phyloP scores from a whole-genome alignment of 2,888 invertebrate species.

The Drosophila mimica region DNA sequence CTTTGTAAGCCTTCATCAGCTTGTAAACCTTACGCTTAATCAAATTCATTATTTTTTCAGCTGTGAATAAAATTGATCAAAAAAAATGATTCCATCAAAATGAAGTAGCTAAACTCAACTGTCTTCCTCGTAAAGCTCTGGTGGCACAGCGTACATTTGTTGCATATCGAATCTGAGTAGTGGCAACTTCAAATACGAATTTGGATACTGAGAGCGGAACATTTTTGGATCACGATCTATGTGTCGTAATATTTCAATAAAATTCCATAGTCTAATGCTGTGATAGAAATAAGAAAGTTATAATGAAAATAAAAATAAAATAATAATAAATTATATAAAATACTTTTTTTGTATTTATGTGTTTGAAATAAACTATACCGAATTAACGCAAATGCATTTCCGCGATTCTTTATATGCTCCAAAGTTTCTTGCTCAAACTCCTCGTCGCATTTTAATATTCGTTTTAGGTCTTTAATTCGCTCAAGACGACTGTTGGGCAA shows the following conservation, averaged over 20 bases:
- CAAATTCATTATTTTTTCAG: slow-evolving; percentile 63
- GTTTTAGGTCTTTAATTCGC: slow-evolving; percentile 68
- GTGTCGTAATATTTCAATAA: slow-evolving; percentile 78
- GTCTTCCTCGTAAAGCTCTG: slow-evolving; percentile 77
- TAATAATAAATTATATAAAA: background rate
- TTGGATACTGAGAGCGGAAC: slow-evolving; percentile 72
- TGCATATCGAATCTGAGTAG: slow-evolving; percentile 82
- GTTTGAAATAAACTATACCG: slow-evolving; percentile 58
- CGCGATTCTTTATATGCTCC: slow-evolving; percentile 69
- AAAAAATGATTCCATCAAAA: background rate
- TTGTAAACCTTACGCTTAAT: slow-evolving; percentile 72
- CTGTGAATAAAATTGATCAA: slow-evolving; percentile 41
- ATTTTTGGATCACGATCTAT: slow-evolving; percentile 67
- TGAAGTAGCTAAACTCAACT: slow-evolving; percentile 53
- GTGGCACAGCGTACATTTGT: slow-evolving; percentile 69
- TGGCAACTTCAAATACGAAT: slow-evolving; percentile 80
- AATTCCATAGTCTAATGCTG: slow-evolving; percentile 79
- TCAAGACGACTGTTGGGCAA: slow-evolving; percentile 65
- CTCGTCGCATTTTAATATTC: slow-evolving; percentile 54
- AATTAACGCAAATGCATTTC: slow-evolving; percentile 71
- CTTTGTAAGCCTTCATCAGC: slow-evolving; percentile 62
- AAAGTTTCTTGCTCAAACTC: slow-evolving; percentile 51
- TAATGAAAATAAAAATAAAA: background rate
- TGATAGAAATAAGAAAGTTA: background rate
- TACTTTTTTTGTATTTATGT: background rate